phyloP scores from a whole-genome alignment of 2,888 invertebrate species.

The Mesorhabditis spiculigera region DNA sequence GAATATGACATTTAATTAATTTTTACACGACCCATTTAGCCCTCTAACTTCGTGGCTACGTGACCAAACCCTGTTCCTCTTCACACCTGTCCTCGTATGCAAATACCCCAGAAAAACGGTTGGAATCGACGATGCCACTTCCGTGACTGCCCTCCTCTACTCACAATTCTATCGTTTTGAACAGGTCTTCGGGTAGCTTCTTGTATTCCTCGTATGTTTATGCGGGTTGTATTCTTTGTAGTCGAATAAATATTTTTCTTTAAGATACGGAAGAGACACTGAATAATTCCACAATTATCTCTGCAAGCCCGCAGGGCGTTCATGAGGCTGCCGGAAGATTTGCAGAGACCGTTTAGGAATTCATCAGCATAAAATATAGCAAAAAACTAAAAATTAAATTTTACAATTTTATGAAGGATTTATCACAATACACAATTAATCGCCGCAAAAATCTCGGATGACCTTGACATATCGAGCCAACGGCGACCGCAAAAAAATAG shows the following conservation, averaged over 20 bases:
- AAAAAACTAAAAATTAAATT: not conserved
- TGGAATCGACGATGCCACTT: constrained; percentile 63
- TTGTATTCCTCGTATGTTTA: not conserved
- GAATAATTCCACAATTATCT: not conserved
- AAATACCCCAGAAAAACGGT: constrained; percentile 61
- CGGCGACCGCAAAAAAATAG: too few relatives aligned
- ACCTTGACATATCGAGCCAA: too few relatives aligned
- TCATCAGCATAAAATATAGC: not conserved
- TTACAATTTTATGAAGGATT: too few relatives aligned
- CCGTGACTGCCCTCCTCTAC: constrained; percentile 61
- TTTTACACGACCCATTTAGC: too few relatives aligned
- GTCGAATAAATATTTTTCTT: not conserved
- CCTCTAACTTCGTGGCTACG: constrained; percentile 60
- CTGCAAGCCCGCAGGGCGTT: too few relatives aligned
- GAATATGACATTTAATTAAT: too few relatives aligned
- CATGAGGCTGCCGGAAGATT: too few relatives aligned
- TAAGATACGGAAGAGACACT: not conserved
- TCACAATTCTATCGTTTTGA: constrained; percentile 58
- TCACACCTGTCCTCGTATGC: constrained; percentile 63
- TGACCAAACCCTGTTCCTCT: constrained; percentile 58
- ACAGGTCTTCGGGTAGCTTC: not conserved
- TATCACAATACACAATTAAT: too few relatives aligned
- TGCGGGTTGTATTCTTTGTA: not conserved
- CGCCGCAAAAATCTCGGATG: too few relatives aligned
- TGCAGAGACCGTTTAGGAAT: not conserved